A percentile compares a stretch with the other conserved stretches of the same genome.
Conservation (phyloP, 2,797 vertebrate species). For the Peromyscus melanophrys region DNA sequence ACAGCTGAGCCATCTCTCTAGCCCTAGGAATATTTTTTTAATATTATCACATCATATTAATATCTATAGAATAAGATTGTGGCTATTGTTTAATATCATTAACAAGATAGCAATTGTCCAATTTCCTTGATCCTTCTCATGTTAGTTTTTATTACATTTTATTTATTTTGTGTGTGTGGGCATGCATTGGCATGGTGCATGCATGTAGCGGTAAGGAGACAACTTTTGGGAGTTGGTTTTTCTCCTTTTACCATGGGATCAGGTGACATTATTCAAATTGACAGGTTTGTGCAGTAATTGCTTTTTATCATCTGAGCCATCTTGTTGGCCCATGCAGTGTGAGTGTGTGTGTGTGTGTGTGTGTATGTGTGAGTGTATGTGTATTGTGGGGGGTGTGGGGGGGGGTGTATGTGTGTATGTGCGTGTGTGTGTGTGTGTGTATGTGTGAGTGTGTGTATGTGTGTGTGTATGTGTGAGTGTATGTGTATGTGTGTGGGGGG, state of each 20-base stretch:
- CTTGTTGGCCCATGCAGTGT: neutral
- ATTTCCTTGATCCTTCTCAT: slow-evolving; percentile 15
- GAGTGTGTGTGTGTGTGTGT: no score
- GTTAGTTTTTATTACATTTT: neutral
- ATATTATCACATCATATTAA: neutral
- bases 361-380: no score
- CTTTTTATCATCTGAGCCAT: neutral
- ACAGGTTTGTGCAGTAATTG: neutral
- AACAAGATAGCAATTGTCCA: neutral
- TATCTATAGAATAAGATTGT: neutral
- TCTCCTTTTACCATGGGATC: neutral
- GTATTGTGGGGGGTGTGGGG: no score
- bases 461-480: no score
- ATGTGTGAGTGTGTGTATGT: no score
- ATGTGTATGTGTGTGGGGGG: no score
- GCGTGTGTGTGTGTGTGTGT: no score
- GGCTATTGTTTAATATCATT: neutral
- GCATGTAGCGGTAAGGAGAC: neutral
- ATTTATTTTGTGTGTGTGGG: neutral
- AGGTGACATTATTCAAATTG: neutral
- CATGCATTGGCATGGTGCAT: neutral
- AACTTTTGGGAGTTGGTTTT: neutral
- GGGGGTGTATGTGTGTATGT: no score
- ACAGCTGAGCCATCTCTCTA: neutral
- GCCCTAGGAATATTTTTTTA: neutral